Base-by-base conservation (phyloP, 1,140 invertebrate species). In the Orchestia grillus region DNA sequence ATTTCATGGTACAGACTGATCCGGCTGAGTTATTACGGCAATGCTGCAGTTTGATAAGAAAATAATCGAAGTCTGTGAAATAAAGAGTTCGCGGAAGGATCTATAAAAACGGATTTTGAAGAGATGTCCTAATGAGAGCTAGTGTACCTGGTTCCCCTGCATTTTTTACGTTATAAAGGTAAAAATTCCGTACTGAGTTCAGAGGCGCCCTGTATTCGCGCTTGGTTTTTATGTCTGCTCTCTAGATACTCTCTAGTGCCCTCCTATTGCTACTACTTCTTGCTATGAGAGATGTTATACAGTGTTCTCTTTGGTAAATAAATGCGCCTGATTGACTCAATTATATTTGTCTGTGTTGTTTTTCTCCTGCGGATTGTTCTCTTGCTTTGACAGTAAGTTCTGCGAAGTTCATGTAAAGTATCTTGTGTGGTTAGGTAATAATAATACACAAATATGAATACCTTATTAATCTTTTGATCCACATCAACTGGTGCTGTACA, bases 251-350 rank as follows among this genome's bases (percentile, higher is more conserved):
- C 40, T 94, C 43, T 94, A 94, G 40, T 45, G 92, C 92, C 44
- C 92, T 94, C 43, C 41, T 45, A 94, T 47, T 47, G 44, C 92
- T 94, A 94, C 88, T 44, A n/a, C 15, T 41, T 90, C 88, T 47
- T 94, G 44, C 92, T 45, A 47, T 94, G 44, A 94, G 92, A 44
- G 43, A 94, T 94, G 92, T 94, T 94, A 94, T 47, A 94, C 43
- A n/a, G 36, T 47, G 92, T 94, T 94, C 44, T 94, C 92, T 94
- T 94, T 94, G 43, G 92, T 94, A 94, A 94, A 94, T 94, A 94
- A 94, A 94, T 45, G 92, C 92, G 92, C 92, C 92, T 94, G 44
- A 94, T 47, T 47, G 43, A 94, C 43, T 45, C 44, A 42, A 91
- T 91, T 40, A 47, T 94, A 40, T 94, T 94, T 94, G 44, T 94